phyloP scores from a whole-genome alignment of 1,140 invertebrate genomes.

The Macrobrachium rosenbergii region DNA sequence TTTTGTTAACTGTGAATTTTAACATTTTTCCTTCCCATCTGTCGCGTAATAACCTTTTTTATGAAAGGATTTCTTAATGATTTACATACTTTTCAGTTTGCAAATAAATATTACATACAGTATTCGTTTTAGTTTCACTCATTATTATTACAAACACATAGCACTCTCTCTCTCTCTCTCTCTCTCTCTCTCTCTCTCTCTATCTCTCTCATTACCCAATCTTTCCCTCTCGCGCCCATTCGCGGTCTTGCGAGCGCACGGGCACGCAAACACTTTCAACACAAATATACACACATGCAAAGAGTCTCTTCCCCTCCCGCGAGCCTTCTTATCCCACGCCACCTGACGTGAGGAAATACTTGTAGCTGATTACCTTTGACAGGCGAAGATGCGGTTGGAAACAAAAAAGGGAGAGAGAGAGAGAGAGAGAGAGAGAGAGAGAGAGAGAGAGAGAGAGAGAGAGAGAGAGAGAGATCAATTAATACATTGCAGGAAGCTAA shows the following conservation, averaged over 20 bases:
- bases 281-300: too few species aligned
- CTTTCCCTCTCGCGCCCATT: slow-evolving; percentile 24
- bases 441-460: slow-evolving; percentile 1
- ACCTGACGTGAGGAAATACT: slow-evolving; percentile 21
- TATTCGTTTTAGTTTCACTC: background rate
- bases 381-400: background rate
- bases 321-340: background rate
- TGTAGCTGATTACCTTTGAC: slow-evolving; percentile 21
- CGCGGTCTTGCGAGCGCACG: background rate
- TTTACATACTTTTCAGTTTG: too few species aligned
- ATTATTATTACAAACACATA: background rate
- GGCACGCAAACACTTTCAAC: too few species aligned
- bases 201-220: background rate
- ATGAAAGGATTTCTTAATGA: too few species aligned
- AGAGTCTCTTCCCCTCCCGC: background rate
- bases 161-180: background rate
- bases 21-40: too few species aligned
- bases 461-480: background rate
- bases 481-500: background rate
- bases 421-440: slow-evolving; percentile 7
- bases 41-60: too few species aligned
- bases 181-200: background rate
- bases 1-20: too few species aligned
- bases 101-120: too few species aligned
- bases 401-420: background rate